phyloP scores from a whole-genome alignment of 2,797 vertebrate species.

The Lates japonicus region DNA sequence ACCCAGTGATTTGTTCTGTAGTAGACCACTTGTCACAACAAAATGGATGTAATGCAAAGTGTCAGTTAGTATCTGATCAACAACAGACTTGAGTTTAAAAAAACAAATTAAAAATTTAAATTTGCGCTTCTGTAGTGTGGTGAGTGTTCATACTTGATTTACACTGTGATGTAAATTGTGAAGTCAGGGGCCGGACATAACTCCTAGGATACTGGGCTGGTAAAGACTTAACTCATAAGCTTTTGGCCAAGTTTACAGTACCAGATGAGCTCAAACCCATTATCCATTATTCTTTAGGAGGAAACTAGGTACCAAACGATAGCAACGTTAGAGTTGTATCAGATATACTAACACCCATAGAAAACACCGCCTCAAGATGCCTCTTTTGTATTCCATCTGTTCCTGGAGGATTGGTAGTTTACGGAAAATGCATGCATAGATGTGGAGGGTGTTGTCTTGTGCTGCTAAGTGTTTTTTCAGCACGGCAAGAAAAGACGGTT shows the following conservation, averaged over 20 bases:
- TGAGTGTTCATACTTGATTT: no score
- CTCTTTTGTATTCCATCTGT: conserved; percentile 29
- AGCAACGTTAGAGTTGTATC: conserved; percentile 14
- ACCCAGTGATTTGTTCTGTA: background rate
- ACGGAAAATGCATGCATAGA: conserved; percentile 24
- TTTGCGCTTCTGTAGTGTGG: no score
- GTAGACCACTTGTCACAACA: background rate
- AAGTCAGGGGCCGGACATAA: no score
- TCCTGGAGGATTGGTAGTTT: conserved; percentile 24
- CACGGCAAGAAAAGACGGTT: conserved; percentile 21
- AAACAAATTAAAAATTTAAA: no score
- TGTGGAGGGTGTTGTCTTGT: conserved; percentile 18
- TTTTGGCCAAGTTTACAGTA: background rate
- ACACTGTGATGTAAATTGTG: no score
- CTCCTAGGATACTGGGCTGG: no score
- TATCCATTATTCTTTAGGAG: no score
- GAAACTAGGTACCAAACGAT: background rate
- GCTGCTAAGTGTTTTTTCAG: conserved; percentile 1
- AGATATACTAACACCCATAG: conserved; percentile 23
- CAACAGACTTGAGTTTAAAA: no score
- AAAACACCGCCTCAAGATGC: background rate
- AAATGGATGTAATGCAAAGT: no score
- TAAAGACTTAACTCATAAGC: no score
- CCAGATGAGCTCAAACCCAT: background rate
- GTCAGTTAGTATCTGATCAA: no score